Base-by-base conservation (phyloP, 2,888 invertebrate species). In the Fragum whitleyi region DNA sequence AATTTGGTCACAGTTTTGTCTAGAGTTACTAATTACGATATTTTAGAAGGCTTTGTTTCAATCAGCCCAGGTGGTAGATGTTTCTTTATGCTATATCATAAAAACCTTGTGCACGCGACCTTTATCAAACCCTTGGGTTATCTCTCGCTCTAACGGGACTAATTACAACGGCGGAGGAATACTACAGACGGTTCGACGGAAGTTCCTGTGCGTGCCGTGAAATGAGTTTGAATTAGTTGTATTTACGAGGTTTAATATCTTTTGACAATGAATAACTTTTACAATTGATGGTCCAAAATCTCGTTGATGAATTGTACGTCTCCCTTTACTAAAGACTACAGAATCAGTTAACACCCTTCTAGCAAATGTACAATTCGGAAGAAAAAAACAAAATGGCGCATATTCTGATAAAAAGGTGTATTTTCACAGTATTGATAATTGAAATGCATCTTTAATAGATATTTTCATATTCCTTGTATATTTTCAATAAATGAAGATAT, bases 181-280 rank as follows among this genome's bases (percentile, higher is more conserved):
- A 47, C 75, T 61, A 62, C 74, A 74, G 73, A 65, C 78, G 82
- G 65, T 67, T 79, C 78, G 80, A 76, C 82, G 80, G 80, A 82
- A 69, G 82, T 80, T 62, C 57, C 39, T 51, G 57, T 82, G 71
- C 85, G 85, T 85, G 85, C 67, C 77, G 62, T 68, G 78, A 69
- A 82, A 82, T 74, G 80, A 75, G 82, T 85, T 82, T 78, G 82
- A 82, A 85, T 85, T 79, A 78, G 77, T 71, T 76, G 73, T 85
- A 80, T 85, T 85, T 85, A 82, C 81, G 71, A 81, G 74, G 61
- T 74, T 81, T 85, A 85, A 85, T 85, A 85, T 85, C 79, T 79
- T 79, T 79, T 85, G 81, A 81, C 81, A 81, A 81, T 85, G 85
- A 85, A 85, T 85, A 81, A 74, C 76, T 73, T 76, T 51, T 62